Evolutionary conservation across 2,113 vertebrate species (phyloP).

Genomic region (Rhipidura dahli): DNA sequence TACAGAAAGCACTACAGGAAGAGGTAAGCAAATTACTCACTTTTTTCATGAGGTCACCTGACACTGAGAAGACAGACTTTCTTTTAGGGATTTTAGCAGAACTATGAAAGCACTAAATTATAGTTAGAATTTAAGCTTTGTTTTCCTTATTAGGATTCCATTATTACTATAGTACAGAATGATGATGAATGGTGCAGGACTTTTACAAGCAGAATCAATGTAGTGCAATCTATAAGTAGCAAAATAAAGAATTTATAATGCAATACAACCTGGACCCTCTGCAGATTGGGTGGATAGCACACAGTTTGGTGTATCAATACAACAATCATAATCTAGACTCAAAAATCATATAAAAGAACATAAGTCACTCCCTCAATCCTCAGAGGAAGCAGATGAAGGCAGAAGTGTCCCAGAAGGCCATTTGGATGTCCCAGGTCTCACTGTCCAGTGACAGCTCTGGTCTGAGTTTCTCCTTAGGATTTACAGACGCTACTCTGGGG

Average conservation of each 20-base stretch:
- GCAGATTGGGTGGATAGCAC: background rate
- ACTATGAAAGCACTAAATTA: background rate
- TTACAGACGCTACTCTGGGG: background rate
- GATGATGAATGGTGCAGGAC: background rate
- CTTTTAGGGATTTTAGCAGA: background rate
- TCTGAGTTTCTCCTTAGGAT: background rate
- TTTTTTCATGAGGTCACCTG: background rate
- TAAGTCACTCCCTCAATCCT: fast-evolving
- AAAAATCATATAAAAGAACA: background rate
- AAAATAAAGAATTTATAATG: background rate
- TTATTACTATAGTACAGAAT: background rate
- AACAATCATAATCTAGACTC: background rate
- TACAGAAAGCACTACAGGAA: conserved; percentile 26
- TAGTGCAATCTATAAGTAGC: background rate
- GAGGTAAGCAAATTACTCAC: conserved; percentile 48
- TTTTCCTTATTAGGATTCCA: background rate
- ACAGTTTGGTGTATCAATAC: background rate
- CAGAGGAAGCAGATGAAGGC: background rate
- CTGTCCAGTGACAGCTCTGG: background rate
- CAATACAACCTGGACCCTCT: background rate
- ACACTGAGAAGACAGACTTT: background rate
- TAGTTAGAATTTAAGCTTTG: background rate
- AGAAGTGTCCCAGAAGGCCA: background rate
- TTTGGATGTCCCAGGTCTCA: fast-evolving
- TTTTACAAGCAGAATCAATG: background rate